A percentile compares a stretch with the other conserved stretches of the same genome.
Evolutionary conservation across 2,888 invertebrate species (phyloP).

Genomic region (Lysandra bellargus): DNA sequence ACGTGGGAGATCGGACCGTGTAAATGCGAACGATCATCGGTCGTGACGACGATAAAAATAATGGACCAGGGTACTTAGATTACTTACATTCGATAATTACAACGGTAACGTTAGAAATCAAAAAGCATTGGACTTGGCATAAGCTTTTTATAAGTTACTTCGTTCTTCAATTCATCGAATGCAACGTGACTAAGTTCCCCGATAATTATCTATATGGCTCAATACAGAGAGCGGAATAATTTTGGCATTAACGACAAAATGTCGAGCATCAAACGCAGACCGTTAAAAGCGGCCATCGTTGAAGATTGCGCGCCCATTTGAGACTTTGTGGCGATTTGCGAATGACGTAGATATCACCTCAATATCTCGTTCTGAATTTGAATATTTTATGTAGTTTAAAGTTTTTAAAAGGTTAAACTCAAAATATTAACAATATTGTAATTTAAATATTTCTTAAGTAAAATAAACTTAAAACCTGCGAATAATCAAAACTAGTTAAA

Average conservation of each 20-base stretch:
- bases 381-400: too few relatives aligned
- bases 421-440: too few relatives aligned
- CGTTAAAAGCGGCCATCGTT: conserved; percentile 20
- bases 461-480: too few relatives aligned
- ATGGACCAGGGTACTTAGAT: neutral
- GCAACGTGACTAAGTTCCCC: neutral
- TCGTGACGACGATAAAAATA: conserved; percentile 24
- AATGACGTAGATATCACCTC: neutral
- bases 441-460: too few relatives aligned
- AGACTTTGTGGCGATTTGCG: neutral
- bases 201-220: conserved; percentile 16
- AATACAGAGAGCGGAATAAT: neutral
- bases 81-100: neutral
- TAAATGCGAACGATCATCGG: conserved; percentile 19
- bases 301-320: conserved; percentile 23
- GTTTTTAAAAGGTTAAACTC: too few relatives aligned
- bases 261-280: conserved; percentile 3
- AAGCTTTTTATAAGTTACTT: neutral
- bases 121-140: too few relatives aligned
- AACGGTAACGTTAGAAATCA: neutral
- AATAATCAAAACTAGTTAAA: too few relatives aligned
- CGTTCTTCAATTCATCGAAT: neutral
- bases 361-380: too few relatives aligned
- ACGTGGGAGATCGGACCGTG: conserved; percentile 40
- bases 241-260: neutral